phyloP scores from a whole-genome alignment of 2,797 vertebrate genomes.

The Diceros bicornis region DNA sequence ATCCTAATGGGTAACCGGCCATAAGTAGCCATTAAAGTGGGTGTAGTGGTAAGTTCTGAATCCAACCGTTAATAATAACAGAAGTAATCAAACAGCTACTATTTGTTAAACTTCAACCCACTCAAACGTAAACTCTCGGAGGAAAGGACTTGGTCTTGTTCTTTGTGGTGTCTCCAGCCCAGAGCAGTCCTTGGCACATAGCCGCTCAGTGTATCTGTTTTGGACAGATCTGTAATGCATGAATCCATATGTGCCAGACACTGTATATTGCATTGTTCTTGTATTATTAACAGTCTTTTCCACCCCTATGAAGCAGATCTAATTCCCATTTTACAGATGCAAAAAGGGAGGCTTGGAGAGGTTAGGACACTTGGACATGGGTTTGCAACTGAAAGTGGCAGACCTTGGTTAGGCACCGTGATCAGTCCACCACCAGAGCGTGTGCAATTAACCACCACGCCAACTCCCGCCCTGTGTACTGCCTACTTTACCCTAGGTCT shows the following conservation, averaged over 20 bases:
- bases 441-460: fast-evolving
- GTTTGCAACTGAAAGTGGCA: too few relatives aligned
- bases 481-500: background rate
- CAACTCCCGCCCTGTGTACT: background rate
- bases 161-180: background rate
- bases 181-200: background rate
- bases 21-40: fast-evolving
- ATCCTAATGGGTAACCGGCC: fast-evolving
- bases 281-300: background rate
- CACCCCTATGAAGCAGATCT: fast-evolving
- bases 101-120: background rate
- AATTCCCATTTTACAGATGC: background rate
- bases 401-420: background rate
- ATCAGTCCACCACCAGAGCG: background rate
- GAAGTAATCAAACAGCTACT: background rate
- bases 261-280: fast-evolving
- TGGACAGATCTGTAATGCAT: fast-evolving
- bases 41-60: background rate
- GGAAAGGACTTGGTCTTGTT: background rate
- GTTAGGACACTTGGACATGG: too few relatives aligned
- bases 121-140: background rate
- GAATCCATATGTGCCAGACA: background rate
- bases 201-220: fast-evolving
- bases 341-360: background rate
- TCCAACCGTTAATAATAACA: background rate